Evolutionary conservation across 2,797 vertebrate genomes (phyloP).

Genomic region (Centroberyx gerrardi): DNA sequence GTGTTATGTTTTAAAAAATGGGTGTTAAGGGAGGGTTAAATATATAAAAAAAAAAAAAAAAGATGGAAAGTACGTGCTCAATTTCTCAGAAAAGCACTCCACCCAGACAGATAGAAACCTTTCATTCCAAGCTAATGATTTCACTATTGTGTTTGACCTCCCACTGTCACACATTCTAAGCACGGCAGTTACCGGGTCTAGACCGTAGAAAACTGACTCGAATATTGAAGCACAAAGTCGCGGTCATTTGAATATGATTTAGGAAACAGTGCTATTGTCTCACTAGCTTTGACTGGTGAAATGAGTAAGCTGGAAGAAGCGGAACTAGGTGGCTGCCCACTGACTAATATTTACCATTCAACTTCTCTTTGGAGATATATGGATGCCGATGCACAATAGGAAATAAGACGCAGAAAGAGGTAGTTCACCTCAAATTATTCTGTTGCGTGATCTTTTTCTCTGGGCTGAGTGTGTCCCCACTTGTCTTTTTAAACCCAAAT

Average conservation of each 20-base stretch:
- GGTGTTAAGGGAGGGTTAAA: too few relatives aligned
- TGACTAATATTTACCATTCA: constrained; percentile 4
- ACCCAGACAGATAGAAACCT: background rate
- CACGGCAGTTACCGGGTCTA: constrained; percentile 4
- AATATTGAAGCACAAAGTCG: constrained; percentile 30
- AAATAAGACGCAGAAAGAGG: constrained; percentile 7
- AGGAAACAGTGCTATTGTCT: constrained; percentile 8
- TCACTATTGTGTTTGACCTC: too few relatives aligned
- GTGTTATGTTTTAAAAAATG: background rate
- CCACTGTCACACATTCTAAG: background rate
- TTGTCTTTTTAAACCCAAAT: too few relatives aligned
- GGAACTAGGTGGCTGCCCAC: background rate
- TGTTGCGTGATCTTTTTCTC: background rate
- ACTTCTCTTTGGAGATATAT: constrained; percentile 9
- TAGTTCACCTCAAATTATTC: background rate
- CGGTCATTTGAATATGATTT: constrained; percentile 1
- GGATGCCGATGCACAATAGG: too few relatives aligned
- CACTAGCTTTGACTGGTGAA: background rate
- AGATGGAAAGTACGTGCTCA: too few relatives aligned
- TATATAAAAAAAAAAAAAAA: too few relatives aligned
- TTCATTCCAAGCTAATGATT: too few relatives aligned
- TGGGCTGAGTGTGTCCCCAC: background rate
- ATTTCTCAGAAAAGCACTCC: background rate
- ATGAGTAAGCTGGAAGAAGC: constrained; percentile 4
- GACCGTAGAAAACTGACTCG: constrained; percentile 9